Evolutionary conservation across 2,797 vertebrate genomes (phyloP), one percentile per base, ranked within the genome.

Genomic region (Falco peregrinus): DNA sequence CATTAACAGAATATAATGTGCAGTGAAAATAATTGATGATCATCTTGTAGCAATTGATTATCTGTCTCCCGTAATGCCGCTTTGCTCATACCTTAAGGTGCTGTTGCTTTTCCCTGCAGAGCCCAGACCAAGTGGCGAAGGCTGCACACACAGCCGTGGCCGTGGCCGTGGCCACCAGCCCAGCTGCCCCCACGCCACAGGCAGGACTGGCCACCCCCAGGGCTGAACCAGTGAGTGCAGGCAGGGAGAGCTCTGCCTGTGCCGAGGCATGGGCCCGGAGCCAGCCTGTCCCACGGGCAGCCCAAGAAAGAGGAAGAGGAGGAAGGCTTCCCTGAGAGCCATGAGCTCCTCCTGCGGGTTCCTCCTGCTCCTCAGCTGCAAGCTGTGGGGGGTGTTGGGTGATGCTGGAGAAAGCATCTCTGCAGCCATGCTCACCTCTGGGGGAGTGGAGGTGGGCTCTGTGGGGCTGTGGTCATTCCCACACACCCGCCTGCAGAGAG

Each of bases 121-220:
- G 35, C 1, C 10, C 63, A 11, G 43, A 3, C 10, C 65, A 14
- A 35, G 47, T 59, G 64, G 84, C 4, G 2, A 29, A 29, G n/a
- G 22, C n/a, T 60, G 63, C 85, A 68, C 47, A 3, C n/a, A 6
- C 26, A 35, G 35, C 35, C 35, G 35, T 35, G 35, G 47, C 54
- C 0, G 0, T 4, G n/a, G 11, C 51, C 1, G 2, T 1, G 26
- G 50, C 63, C 37, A 1, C 5, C 33, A 41, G 45, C 59, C 45
- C 9, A 0, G 2, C n/a, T 17, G 5, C 33, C 50, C 18, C 17
- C 6, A 2, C 3, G 53, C 31, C 6, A 5, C 1, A 0, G 54
- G 57, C 31, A 61, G 64, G 29, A 37, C 29, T 35, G 43, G 2
- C 43, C 53, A 33, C 1, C 22, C 37, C 4, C 35, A 11, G 59